Percentiles rank a stretch among this genome's conserved stretches.
These are phyloP conservation scores for Torymus tubicola DNA, from an alignment of 2,888 invertebrate genomes.

Conservation along the genomic window DNA sequence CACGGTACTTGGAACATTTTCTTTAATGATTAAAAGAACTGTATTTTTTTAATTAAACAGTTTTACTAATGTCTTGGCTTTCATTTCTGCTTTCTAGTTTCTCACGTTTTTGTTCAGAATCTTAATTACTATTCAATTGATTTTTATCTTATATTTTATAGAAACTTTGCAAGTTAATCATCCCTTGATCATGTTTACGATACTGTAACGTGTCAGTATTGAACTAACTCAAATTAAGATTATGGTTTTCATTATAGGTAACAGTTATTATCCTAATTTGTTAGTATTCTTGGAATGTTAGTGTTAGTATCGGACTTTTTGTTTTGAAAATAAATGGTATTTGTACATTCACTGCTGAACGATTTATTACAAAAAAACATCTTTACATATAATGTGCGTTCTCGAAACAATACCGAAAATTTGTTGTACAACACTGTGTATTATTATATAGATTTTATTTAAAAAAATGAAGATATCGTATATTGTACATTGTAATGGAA, in stretches of 20 bases:
- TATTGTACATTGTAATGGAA: no score
- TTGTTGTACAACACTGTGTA: neutral
- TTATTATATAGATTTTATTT: neutral
- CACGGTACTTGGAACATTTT: conserved; percentile 37
- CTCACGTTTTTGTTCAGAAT: conserved; percentile 22
- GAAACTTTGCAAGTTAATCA: no score
- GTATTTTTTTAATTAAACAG: neutral
- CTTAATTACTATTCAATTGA: neutral
- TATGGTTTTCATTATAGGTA: no score
- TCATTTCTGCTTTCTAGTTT: conserved; percentile 24
- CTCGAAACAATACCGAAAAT: neutral
- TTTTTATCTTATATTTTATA: neutral
- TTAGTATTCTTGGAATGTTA: conserved; percentile 17
- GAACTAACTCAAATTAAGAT: no score
- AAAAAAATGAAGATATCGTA: no score
- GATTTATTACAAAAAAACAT: conserved; percentile 28
- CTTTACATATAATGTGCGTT: neutral
- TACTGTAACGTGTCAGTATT: no score
- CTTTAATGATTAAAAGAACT: neutral
- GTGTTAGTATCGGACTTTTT: conserved; percentile 9
- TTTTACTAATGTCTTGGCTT: conserved; percentile 72
- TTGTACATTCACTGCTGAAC: neutral
- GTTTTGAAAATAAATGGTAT: conserved; percentile 18
- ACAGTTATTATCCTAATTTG: neutral
- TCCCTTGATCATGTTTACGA: no score